Conservation (phyloP, 2,113 vertebrate genomes). For the Hepsetus odoe region DNA sequence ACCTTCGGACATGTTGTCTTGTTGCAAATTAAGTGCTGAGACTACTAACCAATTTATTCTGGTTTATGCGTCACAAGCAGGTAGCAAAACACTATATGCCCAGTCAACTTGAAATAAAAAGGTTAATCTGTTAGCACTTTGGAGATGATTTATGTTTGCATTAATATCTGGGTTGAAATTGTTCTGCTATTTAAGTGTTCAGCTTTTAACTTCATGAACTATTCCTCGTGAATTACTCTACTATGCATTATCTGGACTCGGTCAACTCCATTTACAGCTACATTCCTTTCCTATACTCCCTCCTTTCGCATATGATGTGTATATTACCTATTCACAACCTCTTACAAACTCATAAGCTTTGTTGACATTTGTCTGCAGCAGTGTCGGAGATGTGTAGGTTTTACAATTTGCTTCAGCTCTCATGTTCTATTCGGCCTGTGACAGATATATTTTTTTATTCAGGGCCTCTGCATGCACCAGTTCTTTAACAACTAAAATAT, state of each 20-base stretch:
- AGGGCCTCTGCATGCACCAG: neutral
- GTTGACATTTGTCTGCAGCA: conserved; percentile 9
- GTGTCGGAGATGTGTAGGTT: conserved; percentile 21
- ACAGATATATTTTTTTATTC: neutral
- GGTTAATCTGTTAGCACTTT: no score
- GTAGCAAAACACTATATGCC: no score
- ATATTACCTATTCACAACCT: conserved; percentile 7
- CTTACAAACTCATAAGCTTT: conserved; percentile 9
- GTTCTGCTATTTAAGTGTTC: neutral
- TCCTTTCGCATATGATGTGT: conserved; percentile 15
- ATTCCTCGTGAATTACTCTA: conserved; percentile 9
- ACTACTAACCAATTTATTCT: no score
- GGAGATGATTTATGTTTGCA: no score
- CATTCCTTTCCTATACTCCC: conserved; percentile 5
- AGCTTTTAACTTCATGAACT: neutral
- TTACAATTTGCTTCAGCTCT: neutral
- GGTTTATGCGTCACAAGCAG: no score
- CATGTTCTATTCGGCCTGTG: neutral
- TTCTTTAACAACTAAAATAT: neutral
- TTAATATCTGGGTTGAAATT: neutral
- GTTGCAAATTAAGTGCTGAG: no score
- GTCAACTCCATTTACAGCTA: conserved; percentile 26
- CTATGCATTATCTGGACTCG: conserved; percentile 36
- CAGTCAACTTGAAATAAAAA: no score
- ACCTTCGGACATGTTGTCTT: no score